phyloP scores from a whole-genome alignment of 2,797 vertebrate genomes.

The Phoxinus dragarum region DNA sequence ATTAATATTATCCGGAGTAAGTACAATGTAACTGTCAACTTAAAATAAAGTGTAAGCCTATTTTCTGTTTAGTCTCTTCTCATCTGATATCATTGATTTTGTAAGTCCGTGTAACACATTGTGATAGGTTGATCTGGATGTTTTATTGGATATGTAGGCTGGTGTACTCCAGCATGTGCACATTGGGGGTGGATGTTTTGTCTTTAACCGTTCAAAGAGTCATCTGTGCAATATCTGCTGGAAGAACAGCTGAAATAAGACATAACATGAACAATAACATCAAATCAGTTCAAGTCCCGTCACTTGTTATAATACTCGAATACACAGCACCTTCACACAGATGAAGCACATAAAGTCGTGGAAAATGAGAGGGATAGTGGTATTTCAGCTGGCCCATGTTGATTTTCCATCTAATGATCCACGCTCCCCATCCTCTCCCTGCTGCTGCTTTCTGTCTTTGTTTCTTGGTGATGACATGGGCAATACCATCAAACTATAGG shows the following conservation, averaged over 20 bases:
- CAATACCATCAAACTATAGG: constrained; percentile 61
- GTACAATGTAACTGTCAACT: neutral
- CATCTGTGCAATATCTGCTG: constrained; percentile 29
- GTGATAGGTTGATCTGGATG: constrained; percentile 11
- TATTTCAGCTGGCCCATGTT: constrained; percentile 50
- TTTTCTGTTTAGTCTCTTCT: neutral
- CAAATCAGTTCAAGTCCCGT: neutral
- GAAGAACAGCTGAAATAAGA: constrained; percentile 9
- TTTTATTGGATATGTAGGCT: constrained; percentile 7
- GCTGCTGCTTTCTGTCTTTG: constrained; percentile 62
- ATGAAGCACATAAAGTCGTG: neutral
- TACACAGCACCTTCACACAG: neutral
- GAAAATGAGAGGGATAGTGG: neutral
- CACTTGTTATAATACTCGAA: neutral
- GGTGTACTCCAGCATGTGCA: constrained; percentile 1
- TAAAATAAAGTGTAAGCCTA: neutral
- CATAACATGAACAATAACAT: constrained; percentile 14
- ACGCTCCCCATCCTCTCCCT: constrained; percentile 53
- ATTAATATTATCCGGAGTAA: too few relatives aligned
- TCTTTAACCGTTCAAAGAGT: constrained; percentile 16
- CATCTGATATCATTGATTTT: neutral
- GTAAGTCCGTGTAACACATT: neutral
- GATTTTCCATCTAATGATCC: constrained; percentile 60
- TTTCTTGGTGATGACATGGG: constrained; percentile 68
- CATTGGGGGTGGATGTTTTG: constrained; percentile 29